These are phyloP conservation scores for Xenopus borealis DNA, from an alignment of 2,113 vertebrate species.

Conservation along the genomic window DNA sequence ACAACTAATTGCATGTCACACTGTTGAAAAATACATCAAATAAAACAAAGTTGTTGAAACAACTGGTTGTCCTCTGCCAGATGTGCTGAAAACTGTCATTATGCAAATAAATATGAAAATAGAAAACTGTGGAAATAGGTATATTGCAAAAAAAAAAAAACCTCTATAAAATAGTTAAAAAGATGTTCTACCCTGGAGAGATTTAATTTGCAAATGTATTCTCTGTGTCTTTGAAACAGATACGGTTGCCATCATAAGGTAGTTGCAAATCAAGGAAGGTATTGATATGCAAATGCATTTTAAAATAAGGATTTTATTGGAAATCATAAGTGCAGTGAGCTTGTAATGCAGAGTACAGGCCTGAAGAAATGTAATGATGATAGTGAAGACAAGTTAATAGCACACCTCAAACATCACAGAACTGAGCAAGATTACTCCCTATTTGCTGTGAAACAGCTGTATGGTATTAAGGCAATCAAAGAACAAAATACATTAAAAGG, in stretches of 20 bases:
- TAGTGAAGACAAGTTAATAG: slow-evolving; percentile 26
- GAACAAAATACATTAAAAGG: too few relatives aligned
- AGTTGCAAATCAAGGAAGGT: slow-evolving; percentile 54
- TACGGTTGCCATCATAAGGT: slow-evolving; percentile 50
- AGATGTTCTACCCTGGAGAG: slow-evolving; percentile 47
- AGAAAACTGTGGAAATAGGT: slow-evolving; percentile 37
- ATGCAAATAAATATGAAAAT: slow-evolving; percentile 49
- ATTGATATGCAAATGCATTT: slow-evolving; percentile 63
- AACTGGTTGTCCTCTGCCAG: background rate
- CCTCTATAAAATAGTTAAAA: slow-evolving; percentile 55
- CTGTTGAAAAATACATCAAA: background rate
- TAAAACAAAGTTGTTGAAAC: background rate
- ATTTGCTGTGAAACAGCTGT: too few relatives aligned
- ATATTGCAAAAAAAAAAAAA: slow-evolving; percentile 58
- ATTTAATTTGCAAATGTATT: slow-evolving; percentile 63
- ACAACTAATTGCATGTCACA: too few relatives aligned
- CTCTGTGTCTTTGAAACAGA: slow-evolving; percentile 53
- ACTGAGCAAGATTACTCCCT: too few relatives aligned
- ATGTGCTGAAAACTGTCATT: slow-evolving; percentile 29
- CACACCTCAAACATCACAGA: background rate
- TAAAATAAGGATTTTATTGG: slow-evolving; percentile 30
- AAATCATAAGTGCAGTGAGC: slow-evolving; percentile 45
- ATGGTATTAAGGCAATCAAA: too few relatives aligned
- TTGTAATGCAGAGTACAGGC: slow-evolving; percentile 52
- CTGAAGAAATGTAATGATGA: slow-evolving; percentile 49